phyloP scores from a whole-genome alignment of 2,888 invertebrate genomes.

The Hirtodrosophila histrioides region DNA sequence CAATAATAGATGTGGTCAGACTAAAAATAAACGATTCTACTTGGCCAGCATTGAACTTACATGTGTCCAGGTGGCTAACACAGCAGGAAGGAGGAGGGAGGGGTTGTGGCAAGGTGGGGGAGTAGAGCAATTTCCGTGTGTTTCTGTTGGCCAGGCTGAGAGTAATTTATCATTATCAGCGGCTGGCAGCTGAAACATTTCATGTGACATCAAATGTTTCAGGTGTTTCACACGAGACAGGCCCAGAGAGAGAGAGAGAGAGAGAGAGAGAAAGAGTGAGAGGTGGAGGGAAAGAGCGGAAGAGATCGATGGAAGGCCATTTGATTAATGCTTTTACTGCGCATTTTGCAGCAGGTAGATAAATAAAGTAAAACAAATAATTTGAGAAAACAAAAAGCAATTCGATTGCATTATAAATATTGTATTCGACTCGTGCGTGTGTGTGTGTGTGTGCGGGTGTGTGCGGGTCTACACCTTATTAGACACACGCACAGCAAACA shows the following conservation, averaged over 20 bases:
- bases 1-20: slow-evolving; percentile 46
- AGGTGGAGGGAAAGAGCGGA: background rate
- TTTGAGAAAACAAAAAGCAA: slow-evolving; percentile 45
- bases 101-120: no score
- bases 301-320: slow-evolving; percentile 45
- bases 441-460: slow-evolving; percentile 14
- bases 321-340: slow-evolving; percentile 57
- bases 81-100: no score
- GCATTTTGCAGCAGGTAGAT: slow-evolving; percentile 46
- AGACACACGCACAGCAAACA: slow-evolving; percentile 69
- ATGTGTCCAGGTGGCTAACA: slow-evolving; percentile 2
- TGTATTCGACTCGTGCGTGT: slow-evolving; percentile 44
- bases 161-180: slow-evolving; percentile 72
- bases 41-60: slow-evolving; percentile 65
- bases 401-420: slow-evolving; percentile 66
- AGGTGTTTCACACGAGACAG: slow-evolving; percentile 46
- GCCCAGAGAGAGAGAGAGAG: background rate
- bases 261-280: background rate
- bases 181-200: slow-evolving; percentile 64
- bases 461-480: slow-evolving; percentile 45
- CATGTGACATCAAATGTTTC: slow-evolving; percentile 56
- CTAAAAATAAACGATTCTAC: slow-evolving; percentile 57
- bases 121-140: slow-evolving; percentile 8
- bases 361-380: slow-evolving; percentile 55
- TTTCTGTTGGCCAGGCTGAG: slow-evolving; percentile 26